Percentiles rank a stretch among this genome's conserved stretches.
These are phyloP conservation scores for Nothoprocta pentlandii DNA, from an alignment of 2,113 vertebrate genomes.

Conservation along the genomic window DNA sequence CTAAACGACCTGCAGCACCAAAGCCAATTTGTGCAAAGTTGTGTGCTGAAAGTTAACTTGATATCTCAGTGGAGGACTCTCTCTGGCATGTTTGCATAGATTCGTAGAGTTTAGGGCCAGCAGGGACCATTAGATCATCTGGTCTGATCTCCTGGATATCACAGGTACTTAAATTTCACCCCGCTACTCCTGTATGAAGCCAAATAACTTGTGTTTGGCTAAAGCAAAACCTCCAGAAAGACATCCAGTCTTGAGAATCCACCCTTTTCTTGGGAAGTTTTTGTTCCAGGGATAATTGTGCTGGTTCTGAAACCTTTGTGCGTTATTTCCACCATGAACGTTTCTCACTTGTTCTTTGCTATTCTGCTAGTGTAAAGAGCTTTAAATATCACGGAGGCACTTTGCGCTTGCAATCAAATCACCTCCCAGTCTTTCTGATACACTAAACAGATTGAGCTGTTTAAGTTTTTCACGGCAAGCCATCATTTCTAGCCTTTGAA, in stretches of 20 bases:
- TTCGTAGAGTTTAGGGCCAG: conserved; percentile 61
- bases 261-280: conserved; percentile 57
- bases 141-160: conserved; percentile 71
- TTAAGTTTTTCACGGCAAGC: conserved; percentile 23
- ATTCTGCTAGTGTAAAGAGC: not conserved
- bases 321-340: conserved; percentile 2
- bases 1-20: conserved; percentile 21
- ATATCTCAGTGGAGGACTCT: conserved; percentile 73
- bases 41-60: conserved; percentile 62
- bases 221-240: conserved; percentile 56
- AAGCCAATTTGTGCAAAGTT: conserved; percentile 69
- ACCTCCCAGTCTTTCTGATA: not conserved
- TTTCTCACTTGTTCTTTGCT: not conserved
- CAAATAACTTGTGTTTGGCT: conserved; percentile 64
- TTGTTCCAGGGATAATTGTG: conserved; percentile 23
- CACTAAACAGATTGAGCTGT: conserved; percentile 23
- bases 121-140: conserved; percentile 73
- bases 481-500: conserved; percentile 34
- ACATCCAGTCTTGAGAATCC: conserved; percentile 49
- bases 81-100: conserved; percentile 66
- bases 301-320: not conserved
- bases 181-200: conserved; percentile 47
- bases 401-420: not conserved
- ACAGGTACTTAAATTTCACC: conserved; percentile 70
- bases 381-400: not conserved